Evolutionary conservation across 2,797 vertebrate species (phyloP).

Genomic region (Squalus acanthias): DNA sequence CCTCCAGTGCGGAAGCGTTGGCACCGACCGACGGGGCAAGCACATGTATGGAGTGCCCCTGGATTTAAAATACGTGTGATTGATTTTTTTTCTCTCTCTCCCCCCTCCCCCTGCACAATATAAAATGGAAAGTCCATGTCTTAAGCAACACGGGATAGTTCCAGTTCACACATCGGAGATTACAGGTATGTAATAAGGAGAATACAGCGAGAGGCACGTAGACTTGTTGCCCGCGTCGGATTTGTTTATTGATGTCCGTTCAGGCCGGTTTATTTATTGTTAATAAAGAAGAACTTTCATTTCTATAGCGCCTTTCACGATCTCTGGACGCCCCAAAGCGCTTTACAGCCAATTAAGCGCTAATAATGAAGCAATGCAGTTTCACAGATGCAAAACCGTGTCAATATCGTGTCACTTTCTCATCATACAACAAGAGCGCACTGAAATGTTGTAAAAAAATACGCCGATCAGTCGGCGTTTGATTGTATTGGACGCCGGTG

Average conservation of each 20-base stretch:
- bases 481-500: neutral
- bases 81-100: neutral
- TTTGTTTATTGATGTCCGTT: neutral
- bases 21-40: neutral
- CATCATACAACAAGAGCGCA: neutral
- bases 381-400: neutral
- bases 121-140: neutral
- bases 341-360: neutral
- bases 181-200: neutral
- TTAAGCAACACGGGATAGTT: neutral
- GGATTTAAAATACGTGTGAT: neutral
- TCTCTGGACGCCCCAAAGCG: neutral
- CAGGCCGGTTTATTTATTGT: neutral
- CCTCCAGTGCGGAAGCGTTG: slow-evolving; percentile 7
- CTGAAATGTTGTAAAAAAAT: neutral
- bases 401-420: neutral
- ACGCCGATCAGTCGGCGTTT: neutral
- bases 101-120: neutral
- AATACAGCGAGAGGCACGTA: too few relatives aligned
- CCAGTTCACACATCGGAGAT: neutral
- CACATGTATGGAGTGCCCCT: neutral
- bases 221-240: neutral
- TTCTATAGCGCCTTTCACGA: neutral
- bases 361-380: neutral
- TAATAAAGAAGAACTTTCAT: neutral